A percentile compares a stretch with the other conserved stretches of the same genome.
Conservation (phyloP, 2,113 vertebrate genomes). For the Apeltes quadracus region DNA sequence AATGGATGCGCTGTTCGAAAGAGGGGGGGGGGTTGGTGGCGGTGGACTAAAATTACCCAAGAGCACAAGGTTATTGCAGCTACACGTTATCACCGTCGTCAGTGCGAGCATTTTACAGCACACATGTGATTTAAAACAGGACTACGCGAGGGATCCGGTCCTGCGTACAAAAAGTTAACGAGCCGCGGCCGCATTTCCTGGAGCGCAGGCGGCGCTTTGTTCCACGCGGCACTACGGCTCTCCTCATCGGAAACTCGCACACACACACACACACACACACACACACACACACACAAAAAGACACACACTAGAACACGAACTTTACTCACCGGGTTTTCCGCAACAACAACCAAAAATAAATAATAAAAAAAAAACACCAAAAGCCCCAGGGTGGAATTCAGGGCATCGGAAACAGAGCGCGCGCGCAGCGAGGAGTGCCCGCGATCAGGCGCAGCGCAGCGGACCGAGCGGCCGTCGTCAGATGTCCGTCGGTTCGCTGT, state of each 20-base stretch:
- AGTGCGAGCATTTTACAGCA: neutral
- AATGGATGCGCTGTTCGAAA: conserved; percentile 44
- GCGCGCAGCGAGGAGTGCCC: neutral
- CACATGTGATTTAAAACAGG: no score
- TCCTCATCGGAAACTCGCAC: conserved; percentile 36
- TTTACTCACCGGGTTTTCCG: conserved; percentile 60
- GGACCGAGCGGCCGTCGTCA: neutral
- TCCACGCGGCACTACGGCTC: conserved; percentile 6
- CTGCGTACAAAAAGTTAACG: conserved; percentile 30
- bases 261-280: neutral
- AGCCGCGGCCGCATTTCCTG: conserved; percentile 38
- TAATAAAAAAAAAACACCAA: neutral
- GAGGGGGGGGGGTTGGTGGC: no score
- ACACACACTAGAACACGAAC: neutral
- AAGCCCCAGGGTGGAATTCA: conserved; percentile 16
- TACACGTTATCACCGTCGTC: neutral
- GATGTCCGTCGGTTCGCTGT: neutral
- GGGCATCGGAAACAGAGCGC: conserved; percentile 29
- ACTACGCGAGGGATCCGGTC: neutral
- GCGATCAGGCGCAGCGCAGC: neutral
- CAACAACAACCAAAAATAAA: no score
- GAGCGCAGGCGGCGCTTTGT: conserved; percentile 59
- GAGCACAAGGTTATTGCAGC: conserved; percentile 33
- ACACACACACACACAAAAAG: neutral
- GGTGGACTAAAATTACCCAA: conserved; percentile 26